phyloP scores from a whole-genome alignment of 2,888 invertebrate species.

The Arrhopalites spinosus region DNA sequence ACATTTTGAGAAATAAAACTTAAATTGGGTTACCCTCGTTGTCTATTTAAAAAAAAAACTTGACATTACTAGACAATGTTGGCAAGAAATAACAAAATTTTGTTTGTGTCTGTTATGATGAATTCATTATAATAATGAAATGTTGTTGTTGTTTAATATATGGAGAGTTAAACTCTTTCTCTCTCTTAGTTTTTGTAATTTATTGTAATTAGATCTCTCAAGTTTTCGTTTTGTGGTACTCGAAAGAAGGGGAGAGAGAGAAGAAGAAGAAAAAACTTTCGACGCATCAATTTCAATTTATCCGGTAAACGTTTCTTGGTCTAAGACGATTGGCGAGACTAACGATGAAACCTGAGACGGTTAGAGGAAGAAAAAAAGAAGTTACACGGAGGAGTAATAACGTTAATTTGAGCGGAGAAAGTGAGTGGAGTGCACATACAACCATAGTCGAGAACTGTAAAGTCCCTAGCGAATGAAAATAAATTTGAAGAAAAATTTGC shows the following conservation, averaged over 20 bases:
- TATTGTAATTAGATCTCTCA: not conserved
- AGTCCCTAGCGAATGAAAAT: constrained; percentile 13
- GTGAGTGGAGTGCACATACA: not conserved
- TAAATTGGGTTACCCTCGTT: too few species aligned
- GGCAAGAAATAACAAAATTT: too few species aligned
- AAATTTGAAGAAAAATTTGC: constrained; percentile 6
- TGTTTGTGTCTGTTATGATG: too few species aligned
- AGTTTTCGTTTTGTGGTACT: too few species aligned
- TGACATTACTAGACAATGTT: too few species aligned
- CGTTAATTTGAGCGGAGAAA: constrained; percentile 11
- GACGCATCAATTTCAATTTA: constrained; percentile 6
- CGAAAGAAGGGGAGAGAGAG: too few species aligned
- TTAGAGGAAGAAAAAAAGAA: not conserved
- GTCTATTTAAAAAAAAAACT: too few species aligned
- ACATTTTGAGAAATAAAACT: too few species aligned
- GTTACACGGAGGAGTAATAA: constrained; percentile 1
- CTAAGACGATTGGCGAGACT: not conserved
- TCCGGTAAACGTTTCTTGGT: not conserved
- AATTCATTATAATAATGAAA: too few species aligned
- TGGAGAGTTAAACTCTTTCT: too few species aligned
- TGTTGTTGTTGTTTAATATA: too few species aligned
- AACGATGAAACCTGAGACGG: not conserved
- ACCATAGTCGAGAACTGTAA: not conserved
- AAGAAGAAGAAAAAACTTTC: not conserved
- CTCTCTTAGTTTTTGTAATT: not conserved